Conservation (phyloP, 2,888 invertebrate genomes). For the Hyposoter didymator region DNA sequence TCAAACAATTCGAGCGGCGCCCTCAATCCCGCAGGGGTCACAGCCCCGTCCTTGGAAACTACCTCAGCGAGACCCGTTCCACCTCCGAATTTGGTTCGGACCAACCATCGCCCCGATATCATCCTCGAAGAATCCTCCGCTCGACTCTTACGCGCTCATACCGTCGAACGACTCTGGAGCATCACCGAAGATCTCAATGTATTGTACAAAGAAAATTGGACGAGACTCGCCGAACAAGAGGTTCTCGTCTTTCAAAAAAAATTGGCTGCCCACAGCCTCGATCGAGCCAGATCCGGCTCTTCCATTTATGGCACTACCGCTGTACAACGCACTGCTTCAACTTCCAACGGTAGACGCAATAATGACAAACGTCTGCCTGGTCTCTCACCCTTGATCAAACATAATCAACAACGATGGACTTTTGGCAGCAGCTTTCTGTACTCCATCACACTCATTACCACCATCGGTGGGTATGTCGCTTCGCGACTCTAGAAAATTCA, state of each 20-base stretch:
- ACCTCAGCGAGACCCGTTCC: constrained; percentile 83
- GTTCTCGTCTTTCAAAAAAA: constrained; percentile 93
- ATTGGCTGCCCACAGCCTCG: constrained; percentile 75
- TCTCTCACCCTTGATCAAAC: constrained; percentile 81
- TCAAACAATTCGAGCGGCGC: constrained; percentile 10
- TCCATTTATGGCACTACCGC: constrained; percentile 78
- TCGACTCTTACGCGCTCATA: constrained; percentile 88
- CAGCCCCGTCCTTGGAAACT: constrained; percentile 86
- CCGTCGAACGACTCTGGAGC: constrained; percentile 93
- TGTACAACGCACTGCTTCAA: constrained; percentile 64
- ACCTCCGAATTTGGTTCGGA: constrained; percentile 64
- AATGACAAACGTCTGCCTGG: constrained; percentile 53
- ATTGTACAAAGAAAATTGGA: constrained; percentile 96
- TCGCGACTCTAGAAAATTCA: constrained; percentile 27
- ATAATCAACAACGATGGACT: constrained; percentile 89
- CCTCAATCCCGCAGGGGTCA: constrained; percentile 72
- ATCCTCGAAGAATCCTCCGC: constrained; percentile 84
- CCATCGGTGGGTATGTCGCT: constrained; percentile 90
- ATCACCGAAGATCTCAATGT: constrained; percentile 95
- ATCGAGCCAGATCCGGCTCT: constrained; percentile 76
- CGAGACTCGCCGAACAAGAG: constrained; percentile 93
- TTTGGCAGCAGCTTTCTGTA: constrained; percentile 97
- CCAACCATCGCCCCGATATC: constrained; percentile 46
- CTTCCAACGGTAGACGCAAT: constrained; percentile 73
- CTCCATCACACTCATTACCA: constrained; percentile 96